Evolutionary conservation across 2,113 vertebrate genomes (phyloP).

Genomic region (Ceyx margarethae): DNA sequence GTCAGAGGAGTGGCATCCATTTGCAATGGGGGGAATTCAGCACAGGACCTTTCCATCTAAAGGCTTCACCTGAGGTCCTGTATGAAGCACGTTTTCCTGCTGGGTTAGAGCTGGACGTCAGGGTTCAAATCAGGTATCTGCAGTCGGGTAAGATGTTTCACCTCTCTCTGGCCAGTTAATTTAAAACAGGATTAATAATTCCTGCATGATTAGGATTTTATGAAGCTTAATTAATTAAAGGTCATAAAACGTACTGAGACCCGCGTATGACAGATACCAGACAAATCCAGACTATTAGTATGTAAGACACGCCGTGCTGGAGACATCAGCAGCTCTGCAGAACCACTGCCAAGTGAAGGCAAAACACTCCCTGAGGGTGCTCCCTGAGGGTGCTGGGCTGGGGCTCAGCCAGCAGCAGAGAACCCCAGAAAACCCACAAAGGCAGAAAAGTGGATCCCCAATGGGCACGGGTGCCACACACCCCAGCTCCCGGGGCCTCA

Average conservation of each 20-base stretch:
- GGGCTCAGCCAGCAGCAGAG: not conserved
- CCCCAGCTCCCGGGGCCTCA: accelerated
- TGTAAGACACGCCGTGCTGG: not conserved
- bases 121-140: slow-evolving; percentile 38
- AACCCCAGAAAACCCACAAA: not conserved
- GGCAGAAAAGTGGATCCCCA: not conserved
- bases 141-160: not conserved
- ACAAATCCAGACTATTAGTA: not conserved
- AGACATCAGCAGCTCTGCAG: not conserved
- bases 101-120: not conserved
- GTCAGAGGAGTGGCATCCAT: not conserved
- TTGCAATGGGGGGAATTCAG: not conserved
- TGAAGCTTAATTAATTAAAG: slow-evolving; percentile 69
- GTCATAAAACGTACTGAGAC: slow-evolving; percentile 44
- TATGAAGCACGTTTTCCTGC: not conserved
- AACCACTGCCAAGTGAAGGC: not conserved
- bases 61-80: not conserved
- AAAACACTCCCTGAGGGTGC: not conserved
- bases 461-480: accelerated
- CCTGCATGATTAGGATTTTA: slow-evolving; percentile 57
- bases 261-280: not conserved
- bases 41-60: not conserved
- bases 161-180: slow-evolving; percentile 60
- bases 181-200: slow-evolving; percentile 66
- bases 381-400: not conserved